These are phyloP conservation scores for Drosophila glabriapex DNA, from an alignment of 2,888 invertebrate genomes.

Conservation along the genomic window DNA sequence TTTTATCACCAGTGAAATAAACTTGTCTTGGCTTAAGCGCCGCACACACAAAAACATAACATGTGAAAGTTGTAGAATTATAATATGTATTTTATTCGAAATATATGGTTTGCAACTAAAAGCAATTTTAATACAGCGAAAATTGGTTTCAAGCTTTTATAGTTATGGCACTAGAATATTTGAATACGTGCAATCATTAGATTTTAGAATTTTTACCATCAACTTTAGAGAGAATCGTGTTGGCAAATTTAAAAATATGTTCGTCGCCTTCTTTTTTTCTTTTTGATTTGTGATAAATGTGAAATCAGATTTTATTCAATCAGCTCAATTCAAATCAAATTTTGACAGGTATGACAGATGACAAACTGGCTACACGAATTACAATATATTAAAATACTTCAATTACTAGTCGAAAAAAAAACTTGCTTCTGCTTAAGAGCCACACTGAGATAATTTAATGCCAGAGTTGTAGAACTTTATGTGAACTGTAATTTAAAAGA, in stretches of 20 bases:
- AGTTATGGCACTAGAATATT: slow-evolving; percentile 1
- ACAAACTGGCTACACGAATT: not conserved
- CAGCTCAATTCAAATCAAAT: not conserved
- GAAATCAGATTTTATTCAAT: not conserved
- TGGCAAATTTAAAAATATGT: not conserved
- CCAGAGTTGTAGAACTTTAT: not conserved
- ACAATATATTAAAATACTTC: not conserved
- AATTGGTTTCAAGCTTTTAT: not conserved
- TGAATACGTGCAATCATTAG: not conserved
- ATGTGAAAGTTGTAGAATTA: not conserved
- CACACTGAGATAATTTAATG: not conserved
- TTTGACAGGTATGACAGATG: not conserved
- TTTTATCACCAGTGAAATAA: not conserved
- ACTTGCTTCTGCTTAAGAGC: not conserved
- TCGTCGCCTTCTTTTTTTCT: not conserved
- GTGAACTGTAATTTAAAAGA: not conserved
- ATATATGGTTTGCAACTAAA: not conserved
- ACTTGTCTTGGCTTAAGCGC: not conserved
- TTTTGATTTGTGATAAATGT: not conserved
- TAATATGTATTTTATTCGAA: not conserved
- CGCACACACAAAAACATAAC: not conserved
- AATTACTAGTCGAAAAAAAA: not conserved
- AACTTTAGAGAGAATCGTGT: not conserved
- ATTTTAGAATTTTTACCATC: not conserved
- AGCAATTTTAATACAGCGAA: not conserved